Base-by-base conservation (phyloP, 2,797 vertebrate genomes). In the Myripristis murdjan region DNA sequence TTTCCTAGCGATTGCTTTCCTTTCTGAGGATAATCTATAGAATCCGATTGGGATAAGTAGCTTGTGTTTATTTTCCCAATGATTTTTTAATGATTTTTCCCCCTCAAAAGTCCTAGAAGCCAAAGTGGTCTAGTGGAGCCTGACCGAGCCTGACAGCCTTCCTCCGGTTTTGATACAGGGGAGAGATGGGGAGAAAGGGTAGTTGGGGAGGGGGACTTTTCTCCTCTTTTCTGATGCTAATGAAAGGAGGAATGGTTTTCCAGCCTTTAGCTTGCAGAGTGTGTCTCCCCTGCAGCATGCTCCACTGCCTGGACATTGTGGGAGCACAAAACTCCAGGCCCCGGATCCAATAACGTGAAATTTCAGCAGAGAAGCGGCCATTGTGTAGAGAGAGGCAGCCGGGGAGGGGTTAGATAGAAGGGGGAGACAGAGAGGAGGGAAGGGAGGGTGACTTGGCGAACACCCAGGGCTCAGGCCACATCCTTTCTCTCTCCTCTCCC, bases 271-370 rank as follows among this genome's bases (percentile, higher is more conserved):
- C 94, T 95, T 95, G 94, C 93, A 95, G 90, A 94, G 94, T 93
- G 92, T 94, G 94, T 95, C 93, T 94, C 92, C 91, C 90, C 87
- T 94, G 92, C 93, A 93, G 93, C 93, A 94, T 95, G 94, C 93
- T 95, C 94, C 79, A 92, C 92, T 95, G 94, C 93, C 89, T 93
- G 91, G 92, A 94, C 92, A 95, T 95, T 95, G 94, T 95, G 92
- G 90, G 93, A 94, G 92, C 91, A 95, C 94, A 95, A 95, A 95
- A 95, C 93, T 95, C 87, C 86, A 85, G 89, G 89, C 93, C 89
- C 85, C 84, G 92, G 93, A 95, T 95, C 94, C 94, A 95, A 94
- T 94, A 95, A 95, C 93, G 92, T 94, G 94, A 95, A 95, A 95
- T 94, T 95, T 95, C 94, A 94, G 92, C 91, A 94, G 94, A 95